Evolutionary conservation across 2,113 vertebrate species (phyloP), one percentile per base, ranked within the genome.

Genomic region (Aegypius monachus): DNA sequence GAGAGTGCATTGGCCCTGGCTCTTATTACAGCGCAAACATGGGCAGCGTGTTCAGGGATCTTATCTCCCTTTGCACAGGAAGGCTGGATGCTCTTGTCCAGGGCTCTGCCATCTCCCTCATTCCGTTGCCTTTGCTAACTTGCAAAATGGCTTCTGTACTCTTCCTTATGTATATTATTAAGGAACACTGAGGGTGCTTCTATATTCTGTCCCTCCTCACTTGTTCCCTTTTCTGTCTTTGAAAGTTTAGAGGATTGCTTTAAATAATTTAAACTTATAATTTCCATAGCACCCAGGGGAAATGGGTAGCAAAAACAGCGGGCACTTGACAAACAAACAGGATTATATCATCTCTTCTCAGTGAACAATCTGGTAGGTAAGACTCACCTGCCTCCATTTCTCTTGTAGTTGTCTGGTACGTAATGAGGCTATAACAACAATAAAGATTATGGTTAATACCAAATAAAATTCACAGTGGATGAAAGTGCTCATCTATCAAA

Each of bases 381-480:
- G 45, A 98, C 98, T 98, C 95, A 99, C 98, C 98, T 98, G 34
- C 99, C 99, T 22, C 99, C 99, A 0, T 99, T 99, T 90, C 99
- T 98, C 98, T 99, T 99, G 98, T 99, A 99, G 98, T 99, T 99
- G 98, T 99, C 99, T 14, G 99, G 99, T 78, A 99, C 99, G 15
- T 99, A 99, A 97, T 99, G 99, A 97, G 99, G 99, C 99, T 99
- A 79, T 11, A 97, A 97, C 11, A 72, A 91, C 43, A 96, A 71
- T 2, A 31, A 82, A 58, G 81, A 19, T 47, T 8, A 34, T 9
- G n/a, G 45, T 96, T 48, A 94, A 71, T 15, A 53, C 1, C 63
- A 81, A 83, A 50, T 14, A 32, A 72, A 82, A 56, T 3, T n/a
- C 42, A n/a, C 31, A 55, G 62, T 16, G 42, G 27, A 45, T 71